Conservation (phyloP, 2,888 invertebrate genomes). For the Chymomyza caudatula region DNA sequence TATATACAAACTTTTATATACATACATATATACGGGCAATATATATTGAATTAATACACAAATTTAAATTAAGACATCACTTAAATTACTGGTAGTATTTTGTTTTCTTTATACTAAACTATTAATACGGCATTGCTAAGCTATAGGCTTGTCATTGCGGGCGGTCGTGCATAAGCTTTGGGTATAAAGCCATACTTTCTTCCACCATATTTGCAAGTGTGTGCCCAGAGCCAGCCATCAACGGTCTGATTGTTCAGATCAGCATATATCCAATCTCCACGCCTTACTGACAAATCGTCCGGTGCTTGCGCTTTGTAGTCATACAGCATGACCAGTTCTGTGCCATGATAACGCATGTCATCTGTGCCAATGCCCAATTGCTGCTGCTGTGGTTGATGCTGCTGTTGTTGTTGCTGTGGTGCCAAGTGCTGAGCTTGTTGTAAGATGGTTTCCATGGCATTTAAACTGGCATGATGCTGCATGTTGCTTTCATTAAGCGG, state of each 20-base stretch:
- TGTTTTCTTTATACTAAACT: neutral
- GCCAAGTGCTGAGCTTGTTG: constrained; percentile 48
- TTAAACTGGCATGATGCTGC: constrained; percentile 45
- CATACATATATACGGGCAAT: constrained; percentile 25
- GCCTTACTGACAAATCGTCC: constrained; percentile 92
- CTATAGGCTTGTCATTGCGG: constrained; percentile 89
- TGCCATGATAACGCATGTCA: constrained; percentile 90
- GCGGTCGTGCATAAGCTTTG: constrained; percentile 94
- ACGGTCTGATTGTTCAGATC: constrained; percentile 95
- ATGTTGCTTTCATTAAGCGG: constrained; percentile 51
- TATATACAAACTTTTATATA: constrained; percentile 24
- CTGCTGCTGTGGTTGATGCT: constrained; percentile 56
- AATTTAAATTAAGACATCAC: constrained; percentile 31
- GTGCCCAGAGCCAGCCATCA: constrained; percentile 96
- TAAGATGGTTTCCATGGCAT: constrained; percentile 47
- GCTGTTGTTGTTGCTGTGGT: constrained; percentile 49
- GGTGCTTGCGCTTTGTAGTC: constrained; percentile 97
- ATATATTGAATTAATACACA: constrained; percentile 20
- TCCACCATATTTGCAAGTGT: constrained; percentile 88
- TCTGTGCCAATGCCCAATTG: constrained; percentile 78
- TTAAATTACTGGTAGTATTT: neutral
- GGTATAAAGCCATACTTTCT: constrained; percentile 96
- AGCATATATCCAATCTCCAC: constrained; percentile 97
- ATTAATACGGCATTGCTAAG: neutral
- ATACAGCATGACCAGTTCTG: constrained; percentile 95